Percentiles rank a stretch among this genome's conserved stretches.
phyloP scores from a whole-genome alignment of 1,140 invertebrate genomes.

The Heliconius hermathena region DNA sequence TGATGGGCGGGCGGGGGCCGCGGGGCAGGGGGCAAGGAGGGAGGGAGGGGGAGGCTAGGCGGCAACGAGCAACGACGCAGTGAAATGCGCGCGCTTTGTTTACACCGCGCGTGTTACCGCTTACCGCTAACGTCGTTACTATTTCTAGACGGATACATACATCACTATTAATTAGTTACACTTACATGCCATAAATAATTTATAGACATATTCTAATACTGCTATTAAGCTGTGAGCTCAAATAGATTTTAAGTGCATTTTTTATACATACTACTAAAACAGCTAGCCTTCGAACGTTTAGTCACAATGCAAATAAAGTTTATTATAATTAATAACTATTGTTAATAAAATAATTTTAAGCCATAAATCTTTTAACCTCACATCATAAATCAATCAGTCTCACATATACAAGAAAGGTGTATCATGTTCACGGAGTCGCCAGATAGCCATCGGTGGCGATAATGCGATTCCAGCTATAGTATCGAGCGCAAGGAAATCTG shows the following conservation, averaged over 20 bases:
- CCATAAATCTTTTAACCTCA: too few relatives aligned
- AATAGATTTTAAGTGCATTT: neutral
- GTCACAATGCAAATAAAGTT: neutral
- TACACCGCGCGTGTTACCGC: constrained; percentile 49
- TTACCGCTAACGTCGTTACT: constrained; percentile 14
- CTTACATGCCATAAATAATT: neutral
- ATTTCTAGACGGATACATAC: constrained; percentile 10
- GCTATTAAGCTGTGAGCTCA: neutral
- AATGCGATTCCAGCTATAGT: constrained; percentile 70
- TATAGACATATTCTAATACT: neutral
- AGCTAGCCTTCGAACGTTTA: neutral
- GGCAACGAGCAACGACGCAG: constrained; percentile 63
- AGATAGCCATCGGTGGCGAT: constrained; percentile 41
- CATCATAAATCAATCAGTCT: neutral
- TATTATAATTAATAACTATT: neutral
- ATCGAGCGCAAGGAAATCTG: constrained; percentile 74
- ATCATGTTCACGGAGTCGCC: neutral
- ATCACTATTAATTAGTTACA: neutral
- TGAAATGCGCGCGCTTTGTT: constrained; percentile 60
- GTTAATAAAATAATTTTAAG: too few relatives aligned
- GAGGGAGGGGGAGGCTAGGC: constrained; percentile 27
- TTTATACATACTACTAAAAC: neutral
- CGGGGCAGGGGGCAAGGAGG: constrained; percentile 16
- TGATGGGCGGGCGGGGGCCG: constrained; percentile 36
- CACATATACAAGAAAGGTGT: neutral